Evolutionary conservation across 2,797 vertebrate genomes (phyloP).

Genomic region (Mastacembelus armatus): DNA sequence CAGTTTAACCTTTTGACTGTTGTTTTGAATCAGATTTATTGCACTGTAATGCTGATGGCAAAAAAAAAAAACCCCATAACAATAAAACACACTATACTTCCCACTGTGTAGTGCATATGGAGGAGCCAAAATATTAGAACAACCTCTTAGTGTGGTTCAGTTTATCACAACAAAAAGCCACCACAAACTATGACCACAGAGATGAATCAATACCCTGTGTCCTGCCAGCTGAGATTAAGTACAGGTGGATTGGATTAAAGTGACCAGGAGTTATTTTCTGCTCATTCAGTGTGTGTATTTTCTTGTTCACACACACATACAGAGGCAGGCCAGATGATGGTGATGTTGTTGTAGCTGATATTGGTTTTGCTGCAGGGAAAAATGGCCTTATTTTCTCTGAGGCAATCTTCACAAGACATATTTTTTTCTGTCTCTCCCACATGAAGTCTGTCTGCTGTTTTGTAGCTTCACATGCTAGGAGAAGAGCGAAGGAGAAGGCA

Average conservation of each 20-base stretch:
- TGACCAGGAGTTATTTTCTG: neutral
- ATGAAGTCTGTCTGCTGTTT: constrained; percentile 16
- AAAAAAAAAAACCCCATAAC: too few relatives aligned
- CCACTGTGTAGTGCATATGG: neutral
- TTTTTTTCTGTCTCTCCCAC: constrained; percentile 6
- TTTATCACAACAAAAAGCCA: neutral
- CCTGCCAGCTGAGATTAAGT: neutral
- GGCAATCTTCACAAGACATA: constrained; percentile 6
- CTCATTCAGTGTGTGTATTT: too few relatives aligned
- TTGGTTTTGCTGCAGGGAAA: constrained; percentile 28
- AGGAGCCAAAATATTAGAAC: too few relatives aligned
- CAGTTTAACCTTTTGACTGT: too few relatives aligned
- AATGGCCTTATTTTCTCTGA: constrained; percentile 44
- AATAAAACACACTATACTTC: neutral
- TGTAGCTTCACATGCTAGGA: constrained; percentile 7
- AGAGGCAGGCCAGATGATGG: constrained; percentile 3
- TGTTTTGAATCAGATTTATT: neutral
- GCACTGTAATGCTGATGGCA: neutral
- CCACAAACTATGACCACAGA: neutral
- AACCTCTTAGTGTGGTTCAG: neutral
- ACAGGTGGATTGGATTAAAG: neutral
- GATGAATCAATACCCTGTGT: neutral
- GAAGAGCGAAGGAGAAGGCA: constrained; percentile 28
- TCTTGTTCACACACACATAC: neutral
- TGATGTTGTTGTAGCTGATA: constrained; percentile 21